A percentile compares a stretch with the other conserved stretches of the same genome.
Conservation (phyloP, 2,113 vertebrate species). For the Bufo bufo region DNA sequence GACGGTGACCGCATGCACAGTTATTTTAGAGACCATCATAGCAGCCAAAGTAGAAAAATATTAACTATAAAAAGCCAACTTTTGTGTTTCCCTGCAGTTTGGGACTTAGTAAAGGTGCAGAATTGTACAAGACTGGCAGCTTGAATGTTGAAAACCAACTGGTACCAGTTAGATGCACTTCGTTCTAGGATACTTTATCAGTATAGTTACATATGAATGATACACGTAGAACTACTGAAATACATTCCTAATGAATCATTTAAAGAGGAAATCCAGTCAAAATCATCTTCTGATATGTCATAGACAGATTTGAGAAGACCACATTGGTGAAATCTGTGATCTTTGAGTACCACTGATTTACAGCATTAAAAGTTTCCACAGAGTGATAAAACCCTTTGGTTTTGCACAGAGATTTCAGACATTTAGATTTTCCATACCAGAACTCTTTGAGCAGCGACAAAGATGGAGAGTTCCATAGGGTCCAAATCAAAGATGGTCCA, state of each 20-base stretch:
- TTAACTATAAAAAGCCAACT: too few relatives aligned
- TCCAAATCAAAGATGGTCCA: neutral
- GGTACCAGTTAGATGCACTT: too few relatives aligned
- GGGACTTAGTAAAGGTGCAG: too few relatives aligned
- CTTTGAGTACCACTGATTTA: neutral
- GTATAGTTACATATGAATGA: too few relatives aligned
- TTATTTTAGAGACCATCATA: neutral
- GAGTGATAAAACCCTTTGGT: neutral
- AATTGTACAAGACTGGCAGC: too few relatives aligned
- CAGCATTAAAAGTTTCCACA: neutral
- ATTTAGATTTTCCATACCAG: neutral
- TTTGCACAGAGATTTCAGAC: neutral
- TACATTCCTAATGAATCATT: neutral
- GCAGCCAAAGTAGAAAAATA: neutral
- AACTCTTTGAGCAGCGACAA: neutral
- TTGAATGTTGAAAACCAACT: too few relatives aligned
- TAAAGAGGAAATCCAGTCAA: neutral
- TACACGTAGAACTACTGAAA: too few relatives aligned
- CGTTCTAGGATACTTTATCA: too few relatives aligned
- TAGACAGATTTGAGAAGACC: neutral
- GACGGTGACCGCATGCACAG: too few relatives aligned
- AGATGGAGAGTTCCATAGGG: neutral
- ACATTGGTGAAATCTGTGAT: neutral
- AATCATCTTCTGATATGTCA: neutral
- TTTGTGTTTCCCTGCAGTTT: too few relatives aligned